A percentile compares a stretch with the other conserved stretches of the same genome.
phyloP scores from a whole-genome alignment of 1,140 invertebrate species.

The Tetramorium simillimum region DNA sequence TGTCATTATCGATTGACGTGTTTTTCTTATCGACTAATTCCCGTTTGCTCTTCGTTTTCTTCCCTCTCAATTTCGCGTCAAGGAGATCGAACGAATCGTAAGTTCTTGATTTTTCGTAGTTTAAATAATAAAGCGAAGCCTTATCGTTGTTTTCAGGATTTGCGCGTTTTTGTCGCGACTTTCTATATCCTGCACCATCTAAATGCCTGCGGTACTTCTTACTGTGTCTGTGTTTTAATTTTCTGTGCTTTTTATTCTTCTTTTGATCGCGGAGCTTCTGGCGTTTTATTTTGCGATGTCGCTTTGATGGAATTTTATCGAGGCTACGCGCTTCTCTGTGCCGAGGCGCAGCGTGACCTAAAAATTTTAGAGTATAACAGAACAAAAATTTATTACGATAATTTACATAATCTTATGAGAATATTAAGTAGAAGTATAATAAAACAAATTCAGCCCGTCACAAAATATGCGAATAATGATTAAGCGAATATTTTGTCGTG shows the following conservation, averaged over 20 bases:
- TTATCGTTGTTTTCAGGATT: slow-evolving; percentile 47
- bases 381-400: background rate
- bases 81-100: slow-evolving; percentile 46
- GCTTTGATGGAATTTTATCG: background rate
- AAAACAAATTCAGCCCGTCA: background rate
- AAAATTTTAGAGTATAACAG: background rate
- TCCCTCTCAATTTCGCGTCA: background rate
- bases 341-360: slow-evolving; percentile 1
- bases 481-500: background rate
- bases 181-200: slow-evolving; percentile 19
- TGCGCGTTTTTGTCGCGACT: slow-evolving; percentile 61
- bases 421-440: background rate
- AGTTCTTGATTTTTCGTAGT: slow-evolving; percentile 69
- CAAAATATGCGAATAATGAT: background rate
- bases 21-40: slow-evolving; percentile 12
- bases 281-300: background rate
- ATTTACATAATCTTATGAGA: background rate
- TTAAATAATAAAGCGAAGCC: slow-evolving; percentile 53
- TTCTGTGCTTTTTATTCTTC: slow-evolving; percentile 35
- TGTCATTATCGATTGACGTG: background rate
- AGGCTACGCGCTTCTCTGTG: slow-evolving; percentile 45
- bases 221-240: slow-evolving; percentile 31
- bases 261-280: slow-evolving; percentile 4
- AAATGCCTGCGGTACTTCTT: slow-evolving; percentile 48
- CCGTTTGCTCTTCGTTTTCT: background rate